Conservation (phyloP, 2,113 vertebrate genomes). For the Bungarus multicinctus region DNA sequence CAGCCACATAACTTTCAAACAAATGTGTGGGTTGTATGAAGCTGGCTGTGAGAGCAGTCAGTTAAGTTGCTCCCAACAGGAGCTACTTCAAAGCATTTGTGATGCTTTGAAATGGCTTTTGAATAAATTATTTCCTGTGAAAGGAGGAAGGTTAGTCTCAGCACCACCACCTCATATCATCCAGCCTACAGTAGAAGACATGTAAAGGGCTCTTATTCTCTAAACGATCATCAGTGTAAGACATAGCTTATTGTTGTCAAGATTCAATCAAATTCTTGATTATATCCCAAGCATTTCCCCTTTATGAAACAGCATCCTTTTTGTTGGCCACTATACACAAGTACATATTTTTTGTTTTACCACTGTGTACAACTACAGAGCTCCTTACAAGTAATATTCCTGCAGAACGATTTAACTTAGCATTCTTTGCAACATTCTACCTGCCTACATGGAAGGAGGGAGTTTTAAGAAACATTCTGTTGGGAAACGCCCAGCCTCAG, state of each 20-base stretch:
- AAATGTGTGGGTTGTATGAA: neutral
- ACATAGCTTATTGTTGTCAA: neutral
- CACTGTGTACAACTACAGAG: neutral
- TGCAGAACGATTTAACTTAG: neutral
- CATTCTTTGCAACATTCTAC: neutral
- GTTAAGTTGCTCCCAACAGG: neutral
- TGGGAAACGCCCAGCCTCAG: neutral
- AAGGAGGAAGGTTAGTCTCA: neutral
- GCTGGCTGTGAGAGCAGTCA: neutral
- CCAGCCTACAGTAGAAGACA: neutral
- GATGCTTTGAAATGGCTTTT: neutral
- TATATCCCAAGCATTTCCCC: neutral
- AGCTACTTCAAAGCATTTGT: neutral
- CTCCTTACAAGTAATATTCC: neutral
- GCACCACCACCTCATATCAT: neutral
- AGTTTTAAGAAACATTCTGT: neutral
- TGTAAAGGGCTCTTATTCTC: neutral
- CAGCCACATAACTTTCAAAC: neutral
- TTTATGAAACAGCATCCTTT: neutral
- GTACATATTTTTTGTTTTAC: neutral
- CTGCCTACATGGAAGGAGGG: neutral
- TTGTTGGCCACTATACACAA: neutral
- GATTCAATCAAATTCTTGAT: neutral
- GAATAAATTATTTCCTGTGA: neutral
- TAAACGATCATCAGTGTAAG: neutral